A percentile compares a stretch with the other conserved stretches of the same genome.
phyloP scores from a whole-genome alignment of 1,140 invertebrate species.

The Apis dorsata region DNA sequence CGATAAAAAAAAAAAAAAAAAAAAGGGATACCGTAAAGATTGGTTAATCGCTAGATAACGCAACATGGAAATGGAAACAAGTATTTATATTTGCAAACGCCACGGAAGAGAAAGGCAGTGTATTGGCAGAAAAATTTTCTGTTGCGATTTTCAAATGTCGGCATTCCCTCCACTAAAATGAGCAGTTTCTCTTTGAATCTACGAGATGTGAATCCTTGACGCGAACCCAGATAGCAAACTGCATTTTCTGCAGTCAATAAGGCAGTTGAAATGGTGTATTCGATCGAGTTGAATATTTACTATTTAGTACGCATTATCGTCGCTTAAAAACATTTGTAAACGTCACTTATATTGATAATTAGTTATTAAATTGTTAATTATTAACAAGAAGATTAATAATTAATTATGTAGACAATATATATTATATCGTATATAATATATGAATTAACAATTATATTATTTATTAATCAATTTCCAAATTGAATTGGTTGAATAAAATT shows the following conservation, averaged over 20 bases:
- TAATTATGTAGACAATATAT: no score
- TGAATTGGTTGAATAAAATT: no score
- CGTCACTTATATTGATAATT: no score
- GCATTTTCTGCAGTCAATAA: constrained; percentile 38
- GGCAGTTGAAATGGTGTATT: not conserved
- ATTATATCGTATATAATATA: no score
- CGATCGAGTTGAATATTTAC: not conserved
- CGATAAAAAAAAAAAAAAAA: no score
- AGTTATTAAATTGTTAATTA: no score
- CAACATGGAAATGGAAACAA: constrained; percentile 48
- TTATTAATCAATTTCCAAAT: no score
- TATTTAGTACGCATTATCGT: not conserved
- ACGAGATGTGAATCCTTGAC: not conserved
- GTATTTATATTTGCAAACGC: constrained; percentile 51
- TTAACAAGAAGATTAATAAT: no score
- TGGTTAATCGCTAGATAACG: constrained; percentile 9
- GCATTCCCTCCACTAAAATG: not conserved
- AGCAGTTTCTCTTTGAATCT: constrained; percentile 17
- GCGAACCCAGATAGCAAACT: not conserved
- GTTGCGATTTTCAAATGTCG: constrained; percentile 30
- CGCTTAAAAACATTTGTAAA: no score
- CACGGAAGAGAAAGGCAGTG: constrained; percentile 72
- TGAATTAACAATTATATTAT: no score
- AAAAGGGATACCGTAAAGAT: not conserved
- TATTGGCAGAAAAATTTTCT: constrained; percentile 68